Evolutionary conservation across 1,140 invertebrate genomes (phyloP).

Genomic region (Pseudomyrmex sp.): DNA sequence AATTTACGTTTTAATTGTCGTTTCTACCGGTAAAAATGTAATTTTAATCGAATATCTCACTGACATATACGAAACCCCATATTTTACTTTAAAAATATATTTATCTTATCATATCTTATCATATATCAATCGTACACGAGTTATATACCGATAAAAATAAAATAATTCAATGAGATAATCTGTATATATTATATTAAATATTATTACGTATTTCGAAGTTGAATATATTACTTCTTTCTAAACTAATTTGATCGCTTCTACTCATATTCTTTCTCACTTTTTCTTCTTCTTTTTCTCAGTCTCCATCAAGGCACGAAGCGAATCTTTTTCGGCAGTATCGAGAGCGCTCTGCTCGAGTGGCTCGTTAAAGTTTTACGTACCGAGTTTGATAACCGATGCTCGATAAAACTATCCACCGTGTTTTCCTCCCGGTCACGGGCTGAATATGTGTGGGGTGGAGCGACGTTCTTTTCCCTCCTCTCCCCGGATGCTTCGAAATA

Average conservation of each 20-base stretch:
- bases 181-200: background rate
- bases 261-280: background rate
- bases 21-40: background rate
- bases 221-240: no score
- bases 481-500: slow-evolving; percentile 33
- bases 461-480: no score
- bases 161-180: background rate
- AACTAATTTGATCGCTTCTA: background rate
- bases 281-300: background rate
- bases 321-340: slow-evolving; percentile 40
- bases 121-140: background rate
- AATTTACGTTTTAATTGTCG: slow-evolving; percentile 7
- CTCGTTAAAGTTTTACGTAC: slow-evolving; percentile 49
- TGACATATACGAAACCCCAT: background rate
- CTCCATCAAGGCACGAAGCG: background rate
- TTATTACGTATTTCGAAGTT: background rate
- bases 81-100: background rate
- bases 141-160: no score
- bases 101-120: background rate
- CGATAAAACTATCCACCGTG: slow-evolving; percentile 44
- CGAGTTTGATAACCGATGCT: slow-evolving; percentile 58
- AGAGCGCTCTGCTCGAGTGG: slow-evolving; percentile 20
- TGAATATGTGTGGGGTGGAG: background rate
- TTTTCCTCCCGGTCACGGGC: slow-evolving; percentile 13
- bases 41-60: background rate